phyloP scores from a whole-genome alignment of 2,797 vertebrate genomes.

The Hydrophis major region DNA sequence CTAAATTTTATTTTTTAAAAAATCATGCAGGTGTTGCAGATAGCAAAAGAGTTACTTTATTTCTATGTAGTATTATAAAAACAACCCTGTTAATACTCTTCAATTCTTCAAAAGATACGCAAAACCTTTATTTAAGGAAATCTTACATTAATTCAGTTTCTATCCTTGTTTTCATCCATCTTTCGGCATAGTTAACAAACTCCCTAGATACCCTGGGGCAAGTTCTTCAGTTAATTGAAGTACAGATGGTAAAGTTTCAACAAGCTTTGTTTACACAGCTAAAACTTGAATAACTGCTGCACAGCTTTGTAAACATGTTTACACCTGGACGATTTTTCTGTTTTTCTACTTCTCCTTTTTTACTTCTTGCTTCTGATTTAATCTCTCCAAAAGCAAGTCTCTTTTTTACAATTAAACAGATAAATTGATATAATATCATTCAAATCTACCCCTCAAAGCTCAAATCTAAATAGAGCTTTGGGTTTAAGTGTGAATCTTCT shows the following conservation, averaged over 20 bases:
- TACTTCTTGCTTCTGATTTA: not conserved
- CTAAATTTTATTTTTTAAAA: not conserved
- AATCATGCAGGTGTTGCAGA: not conserved
- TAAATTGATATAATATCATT: no score
- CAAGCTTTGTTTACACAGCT: slow-evolving; percentile 9
- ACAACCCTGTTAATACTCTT: not conserved
- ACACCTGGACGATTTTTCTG: not conserved
- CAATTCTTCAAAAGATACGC: not conserved
- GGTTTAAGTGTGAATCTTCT: not conserved
- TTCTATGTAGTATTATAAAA: not conserved
- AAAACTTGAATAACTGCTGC: slow-evolving; percentile 28
- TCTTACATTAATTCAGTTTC: not conserved
- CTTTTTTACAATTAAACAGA: not conserved
- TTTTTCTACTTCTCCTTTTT: not conserved
- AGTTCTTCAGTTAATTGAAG: slow-evolving; percentile 14
- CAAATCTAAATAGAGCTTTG: not conserved
- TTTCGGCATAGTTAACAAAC: not conserved
- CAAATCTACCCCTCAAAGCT: not conserved
- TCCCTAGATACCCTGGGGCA: slow-evolving; percentile 7
- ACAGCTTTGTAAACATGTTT: not conserved
- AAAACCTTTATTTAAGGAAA: not conserved
- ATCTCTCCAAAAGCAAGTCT: not conserved
- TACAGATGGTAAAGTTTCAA: slow-evolving; percentile 20
- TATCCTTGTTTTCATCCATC: not conserved
- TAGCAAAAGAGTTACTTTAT: not conserved